Conservation (phyloP, 2,888 invertebrate genomes). For the Tethea ocularis region DNA sequence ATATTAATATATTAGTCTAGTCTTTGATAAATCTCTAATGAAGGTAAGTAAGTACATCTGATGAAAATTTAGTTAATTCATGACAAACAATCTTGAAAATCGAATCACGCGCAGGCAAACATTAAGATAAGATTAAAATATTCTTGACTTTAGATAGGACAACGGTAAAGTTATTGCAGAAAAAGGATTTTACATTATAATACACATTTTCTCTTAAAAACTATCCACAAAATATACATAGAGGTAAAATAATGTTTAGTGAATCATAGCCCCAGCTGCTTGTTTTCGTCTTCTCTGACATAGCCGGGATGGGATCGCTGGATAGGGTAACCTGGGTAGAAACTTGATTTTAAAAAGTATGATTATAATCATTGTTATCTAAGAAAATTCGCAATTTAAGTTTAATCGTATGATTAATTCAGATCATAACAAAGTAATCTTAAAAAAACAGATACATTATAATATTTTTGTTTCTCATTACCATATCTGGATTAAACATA, state of each 20-base stretch:
- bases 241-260: conserved; percentile 19
- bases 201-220: conserved; percentile 13
- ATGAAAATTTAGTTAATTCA: too few species aligned
- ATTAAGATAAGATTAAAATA: too few species aligned
- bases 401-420: conserved; percentile 31
- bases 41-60: too few species aligned
- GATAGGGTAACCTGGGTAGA: conserved; percentile 79
- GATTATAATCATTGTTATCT: conserved; percentile 46
- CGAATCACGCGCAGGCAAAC: too few species aligned
- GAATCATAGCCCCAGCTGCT: conserved; percentile 76
- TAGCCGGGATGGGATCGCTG: conserved; percentile 80
- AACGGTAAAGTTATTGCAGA: neutral
- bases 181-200: neutral
- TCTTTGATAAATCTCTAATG: too few species aligned
- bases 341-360: conserved; percentile 53
- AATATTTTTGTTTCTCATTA: neutral
- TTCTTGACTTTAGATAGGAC: neutral
- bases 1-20: neutral
- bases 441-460: neutral
- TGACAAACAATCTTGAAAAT: too few species aligned
- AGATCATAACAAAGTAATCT: conserved; percentile 20
- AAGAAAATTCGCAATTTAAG: conserved; percentile 58
- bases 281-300: conserved; percentile 79
- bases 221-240: conserved; percentile 18
- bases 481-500: conserved; percentile 36